Percentiles rank a stretch among this genome's conserved stretches.
These are phyloP conservation scores for Girardinichthys multiradiatus DNA, from an alignment of 2,113 vertebrate genomes.

Conservation along the genomic window DNA sequence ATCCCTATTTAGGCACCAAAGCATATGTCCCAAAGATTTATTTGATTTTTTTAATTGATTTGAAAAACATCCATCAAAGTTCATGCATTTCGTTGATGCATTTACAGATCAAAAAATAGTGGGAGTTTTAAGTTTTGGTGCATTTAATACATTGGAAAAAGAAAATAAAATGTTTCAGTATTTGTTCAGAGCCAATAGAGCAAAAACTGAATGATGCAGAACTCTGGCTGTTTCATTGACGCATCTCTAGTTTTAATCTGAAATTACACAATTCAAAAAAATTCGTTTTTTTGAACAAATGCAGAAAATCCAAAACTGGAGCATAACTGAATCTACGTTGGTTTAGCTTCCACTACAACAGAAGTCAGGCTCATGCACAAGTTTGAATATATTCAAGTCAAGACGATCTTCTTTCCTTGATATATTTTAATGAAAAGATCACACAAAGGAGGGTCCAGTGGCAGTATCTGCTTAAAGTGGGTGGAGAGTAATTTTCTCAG, in stretches of 20 bases:
- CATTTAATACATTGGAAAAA: not conserved
- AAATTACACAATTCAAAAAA: not conserved
- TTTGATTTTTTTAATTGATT: too few relatives aligned
- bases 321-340: not conserved
- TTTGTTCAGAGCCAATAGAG: not conserved
- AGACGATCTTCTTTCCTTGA: slow-evolving; percentile 53
- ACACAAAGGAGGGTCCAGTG: slow-evolving; percentile 39
- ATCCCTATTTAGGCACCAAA: too few relatives aligned
- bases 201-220: not conserved
- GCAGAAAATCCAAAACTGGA: slow-evolving; percentile 1
- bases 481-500: slow-evolving; percentile 54
- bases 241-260: not conserved
- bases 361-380: slow-evolving; percentile 22
- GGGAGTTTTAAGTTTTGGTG: not conserved
- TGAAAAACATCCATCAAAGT: too few relatives aligned
- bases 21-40: too few relatives aligned
- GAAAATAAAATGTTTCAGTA: not conserved
- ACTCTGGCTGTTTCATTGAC: not conserved
- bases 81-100: too few relatives aligned
- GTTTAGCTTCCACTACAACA: slow-evolving; percentile 5
- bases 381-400: slow-evolving; percentile 42
- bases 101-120: too few relatives aligned
- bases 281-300: not conserved
- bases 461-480: slow-evolving; percentile 46
- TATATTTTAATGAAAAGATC: slow-evolving; percentile 54